A percentile compares a stretch with the other conserved stretches of the same genome.
These are phyloP conservation scores for Xyrichtys novacula DNA, from an alignment of 2,797 vertebrate species.

Conservation along the genomic window DNA sequence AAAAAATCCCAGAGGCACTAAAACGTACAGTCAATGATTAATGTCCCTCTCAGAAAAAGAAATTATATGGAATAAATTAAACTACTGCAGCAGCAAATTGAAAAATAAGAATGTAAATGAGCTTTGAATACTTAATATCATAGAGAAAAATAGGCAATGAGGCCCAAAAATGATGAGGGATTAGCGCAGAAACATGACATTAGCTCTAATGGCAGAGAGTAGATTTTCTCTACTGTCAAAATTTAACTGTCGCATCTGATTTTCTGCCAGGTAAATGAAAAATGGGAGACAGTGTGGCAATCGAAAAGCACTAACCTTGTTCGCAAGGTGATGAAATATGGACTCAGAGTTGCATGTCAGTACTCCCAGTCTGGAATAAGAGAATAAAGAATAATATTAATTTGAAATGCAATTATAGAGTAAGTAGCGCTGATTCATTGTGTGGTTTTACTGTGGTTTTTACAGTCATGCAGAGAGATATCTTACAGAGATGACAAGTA, in stretches of 20 bases:
- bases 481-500: slow-evolving; percentile 16
- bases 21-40: slow-evolving; percentile 99
- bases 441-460: slow-evolving; percentile 23
- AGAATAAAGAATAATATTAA: slow-evolving; percentile 57
- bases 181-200: slow-evolving; percentile 89
- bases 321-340: slow-evolving; percentile 72
- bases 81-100: slow-evolving; percentile 99
- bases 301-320: slow-evolving; percentile 77
- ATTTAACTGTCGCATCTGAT: slow-evolving; percentile 84
- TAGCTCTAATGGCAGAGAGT: slow-evolving; percentile 84
- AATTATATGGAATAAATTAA: slow-evolving; percentile 99
- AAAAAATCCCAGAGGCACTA: slow-evolving; percentile 97
- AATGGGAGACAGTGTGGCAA: slow-evolving; percentile 77
- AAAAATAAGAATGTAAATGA: slow-evolving; percentile 99
- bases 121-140: slow-evolving; percentile 99
- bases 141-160: slow-evolving; percentile 95
- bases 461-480: slow-evolving; percentile 10
- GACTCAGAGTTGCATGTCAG: slow-evolving; percentile 73
- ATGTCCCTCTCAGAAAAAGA: slow-evolving; percentile 99
- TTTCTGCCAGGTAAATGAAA: slow-evolving; percentile 84
- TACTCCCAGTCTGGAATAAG: slow-evolving; percentile 68
- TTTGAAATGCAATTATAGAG: slow-evolving; percentile 54
- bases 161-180: slow-evolving; percentile 93
- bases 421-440: slow-evolving; percentile 45
- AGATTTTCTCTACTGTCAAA: slow-evolving; percentile 81